Evolutionary conservation across 2,888 invertebrate species (phyloP).

Genomic region (Caenorhabditis imperialis): DNA sequence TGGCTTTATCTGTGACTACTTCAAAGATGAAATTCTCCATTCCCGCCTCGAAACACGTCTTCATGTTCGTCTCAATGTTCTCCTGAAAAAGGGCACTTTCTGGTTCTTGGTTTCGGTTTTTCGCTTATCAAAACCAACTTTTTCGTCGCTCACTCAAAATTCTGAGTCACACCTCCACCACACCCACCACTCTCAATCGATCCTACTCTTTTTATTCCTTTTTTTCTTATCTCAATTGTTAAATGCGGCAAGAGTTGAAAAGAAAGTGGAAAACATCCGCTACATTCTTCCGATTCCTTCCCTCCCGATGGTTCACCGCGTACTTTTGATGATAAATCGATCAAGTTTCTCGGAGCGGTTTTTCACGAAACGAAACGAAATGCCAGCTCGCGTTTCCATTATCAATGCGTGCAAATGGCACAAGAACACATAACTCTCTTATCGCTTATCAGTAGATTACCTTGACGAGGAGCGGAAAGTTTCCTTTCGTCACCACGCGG

Average conservation of each 20-base stretch:
- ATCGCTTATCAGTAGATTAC: no score
- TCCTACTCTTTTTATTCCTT: constrained; percentile 21
- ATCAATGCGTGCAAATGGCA: no score
- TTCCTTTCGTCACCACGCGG: constrained; percentile 92
- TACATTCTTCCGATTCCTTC: background rate
- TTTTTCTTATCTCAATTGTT: constrained; percentile 10
- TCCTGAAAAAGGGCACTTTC: constrained; percentile 64
- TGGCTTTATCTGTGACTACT: constrained; percentile 88
- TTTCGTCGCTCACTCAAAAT: constrained; percentile 8
- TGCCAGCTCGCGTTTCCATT: no score
- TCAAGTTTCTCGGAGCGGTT: no score
- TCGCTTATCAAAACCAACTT: constrained; percentile 28
- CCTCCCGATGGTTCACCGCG: constrained; percentile 11
- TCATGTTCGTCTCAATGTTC: constrained; percentile 74
- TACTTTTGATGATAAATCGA: no score
- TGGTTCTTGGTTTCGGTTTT: constrained; percentile 1
- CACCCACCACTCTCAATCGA: constrained; percentile 21
- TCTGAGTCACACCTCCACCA: constrained; percentile 12
- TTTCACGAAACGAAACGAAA: no score
- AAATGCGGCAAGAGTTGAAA: background rate
- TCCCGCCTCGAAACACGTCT: constrained; percentile 84
- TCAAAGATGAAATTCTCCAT: constrained; percentile 91
- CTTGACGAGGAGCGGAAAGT: constrained; percentile 91
- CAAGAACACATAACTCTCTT: constrained; percentile 37
- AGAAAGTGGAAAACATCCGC: constrained; percentile 7